Percentiles rank a stretch among this genome's conserved stretches.
Conservation (phyloP, 2,888 invertebrate genomes). For the Acanthococcus lagerstroemiae region DNA sequence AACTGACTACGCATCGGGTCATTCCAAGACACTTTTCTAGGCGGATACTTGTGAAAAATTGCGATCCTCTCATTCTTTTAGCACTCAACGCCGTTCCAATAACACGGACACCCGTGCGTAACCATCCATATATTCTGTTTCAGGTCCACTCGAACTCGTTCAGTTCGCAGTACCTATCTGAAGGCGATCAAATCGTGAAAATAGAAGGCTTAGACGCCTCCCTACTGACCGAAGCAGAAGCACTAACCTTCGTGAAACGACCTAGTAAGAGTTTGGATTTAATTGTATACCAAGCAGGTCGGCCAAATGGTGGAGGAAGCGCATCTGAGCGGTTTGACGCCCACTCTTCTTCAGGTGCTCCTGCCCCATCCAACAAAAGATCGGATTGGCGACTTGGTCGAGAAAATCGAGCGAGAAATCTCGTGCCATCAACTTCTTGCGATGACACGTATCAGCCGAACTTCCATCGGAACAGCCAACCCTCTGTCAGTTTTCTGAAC, state of each 20-base stretch:
- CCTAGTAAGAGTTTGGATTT: constrained; percentile 19
- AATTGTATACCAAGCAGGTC: background rate
- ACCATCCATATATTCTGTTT: background rate
- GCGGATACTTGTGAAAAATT: too few relatives aligned
- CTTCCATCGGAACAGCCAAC: background rate
- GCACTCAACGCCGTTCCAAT: too few relatives aligned
- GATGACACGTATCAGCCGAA: background rate
- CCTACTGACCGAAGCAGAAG: constrained; percentile 3
- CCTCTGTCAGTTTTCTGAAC: too few relatives aligned
- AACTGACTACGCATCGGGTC: too few relatives aligned
- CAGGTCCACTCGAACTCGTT: constrained; percentile 16
- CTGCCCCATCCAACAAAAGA: too few relatives aligned
- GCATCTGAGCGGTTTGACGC: background rate
- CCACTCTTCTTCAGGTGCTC: too few relatives aligned
- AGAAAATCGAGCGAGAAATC: too few relatives aligned
- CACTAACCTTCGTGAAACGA: background rate
- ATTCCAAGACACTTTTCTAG: too few relatives aligned
- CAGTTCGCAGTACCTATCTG: constrained; percentile 22
- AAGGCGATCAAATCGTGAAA: constrained; percentile 9
- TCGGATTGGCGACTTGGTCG: background rate
- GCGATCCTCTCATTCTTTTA: too few relatives aligned
- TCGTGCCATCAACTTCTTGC: too few relatives aligned
- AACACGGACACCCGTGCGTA: too few relatives aligned
- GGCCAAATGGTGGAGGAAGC: background rate
- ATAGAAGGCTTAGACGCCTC: constrained; percentile 21